These are phyloP conservation scores for Planococcus citri DNA, from an alignment of 1,140 invertebrate genomes.

Conservation along the genomic window DNA sequence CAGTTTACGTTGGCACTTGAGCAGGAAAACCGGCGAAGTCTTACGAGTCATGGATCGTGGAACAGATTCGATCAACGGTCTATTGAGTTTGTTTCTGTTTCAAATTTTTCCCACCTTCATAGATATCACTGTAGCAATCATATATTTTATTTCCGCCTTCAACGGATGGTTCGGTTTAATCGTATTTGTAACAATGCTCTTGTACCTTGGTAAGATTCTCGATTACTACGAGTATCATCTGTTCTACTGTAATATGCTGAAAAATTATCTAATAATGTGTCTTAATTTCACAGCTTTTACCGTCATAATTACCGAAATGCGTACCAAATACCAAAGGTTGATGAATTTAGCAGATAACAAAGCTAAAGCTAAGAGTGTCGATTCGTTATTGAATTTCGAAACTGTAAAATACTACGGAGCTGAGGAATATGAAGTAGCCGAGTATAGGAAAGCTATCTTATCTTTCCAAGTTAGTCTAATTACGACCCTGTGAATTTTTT, in stretches of 20 bases:
- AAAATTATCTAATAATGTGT: background rate
- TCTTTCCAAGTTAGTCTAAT: conserved; percentile 56
- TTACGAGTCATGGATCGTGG: conserved; percentile 88
- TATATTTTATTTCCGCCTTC: conserved; percentile 76
- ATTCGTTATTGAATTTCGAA: conserved; percentile 95
- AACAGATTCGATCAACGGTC: conserved; percentile 84
- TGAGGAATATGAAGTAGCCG: conserved; percentile 76
- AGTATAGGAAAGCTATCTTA: conserved; percentile 66
- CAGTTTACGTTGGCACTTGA: conserved; percentile 79
- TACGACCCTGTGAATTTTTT: background rate
- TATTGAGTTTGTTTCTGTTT: conserved; percentile 78
- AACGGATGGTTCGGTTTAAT: conserved; percentile 90
- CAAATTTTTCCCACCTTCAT: conserved; percentile 81
- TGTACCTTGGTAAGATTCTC: conserved; percentile 75
- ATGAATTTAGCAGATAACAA: conserved; percentile 92
- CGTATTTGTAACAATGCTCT: conserved; percentile 78
- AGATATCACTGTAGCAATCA: conserved; percentile 84
- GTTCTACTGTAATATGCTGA: background rate
- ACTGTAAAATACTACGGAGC: conserved; percentile 96
- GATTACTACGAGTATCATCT: background rate
- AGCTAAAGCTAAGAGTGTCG: conserved; percentile 77
- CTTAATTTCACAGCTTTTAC: conserved; percentile 52
- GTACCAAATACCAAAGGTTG: conserved; percentile 80
- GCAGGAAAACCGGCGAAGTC: conserved; percentile 89
- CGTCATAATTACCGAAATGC: conserved; percentile 84